These are phyloP conservation scores for Oryzaephilus surinamensis DNA, from an alignment of 1,140 invertebrate genomes.

Conservation along the genomic window DNA sequence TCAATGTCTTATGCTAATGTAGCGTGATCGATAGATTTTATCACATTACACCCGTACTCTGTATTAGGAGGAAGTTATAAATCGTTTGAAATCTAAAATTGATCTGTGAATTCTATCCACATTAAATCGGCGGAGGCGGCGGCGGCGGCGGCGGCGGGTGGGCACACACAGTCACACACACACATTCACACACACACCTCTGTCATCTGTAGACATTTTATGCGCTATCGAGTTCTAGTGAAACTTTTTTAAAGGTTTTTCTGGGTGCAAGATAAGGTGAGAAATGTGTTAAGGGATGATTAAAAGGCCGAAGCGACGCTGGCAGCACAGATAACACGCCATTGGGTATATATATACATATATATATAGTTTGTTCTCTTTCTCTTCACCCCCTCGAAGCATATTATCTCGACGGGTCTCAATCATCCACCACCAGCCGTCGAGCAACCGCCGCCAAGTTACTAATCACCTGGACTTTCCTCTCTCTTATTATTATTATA, in stretches of 20 bases:
- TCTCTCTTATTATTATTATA: conserved; percentile 11
- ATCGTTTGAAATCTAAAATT: conserved; percentile 36
- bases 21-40: conserved; percentile 33
- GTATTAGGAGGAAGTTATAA: conserved; percentile 35
- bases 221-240: conserved; percentile 22
- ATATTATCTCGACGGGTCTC: conserved; percentile 29
- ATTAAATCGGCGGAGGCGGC: conserved; percentile 29
- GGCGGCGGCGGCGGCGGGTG: no score
- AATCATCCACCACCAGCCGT: conserved; percentile 30
- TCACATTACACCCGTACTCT: conserved; percentile 21
- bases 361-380: conserved; percentile 29
- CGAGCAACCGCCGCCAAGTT: conserved; percentile 19
- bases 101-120: conserved; percentile 32
- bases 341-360: no score
- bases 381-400: no score
- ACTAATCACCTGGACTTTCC: conserved; percentile 28
- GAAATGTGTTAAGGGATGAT: conserved; percentile 34
- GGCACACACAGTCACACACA: no score
- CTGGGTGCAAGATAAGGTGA: conserved; percentile 32
- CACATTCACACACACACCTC: no score
- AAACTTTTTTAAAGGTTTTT: conserved; percentile 23
- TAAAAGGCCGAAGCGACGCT: conserved; percentile 29
- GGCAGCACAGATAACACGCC: conserved; percentile 26
- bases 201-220: conserved; percentile 27
- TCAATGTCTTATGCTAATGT: conserved; percentile 36